phyloP scores from a whole-genome alignment of 2,113 vertebrate species.

The Epinephelus moara region DNA sequence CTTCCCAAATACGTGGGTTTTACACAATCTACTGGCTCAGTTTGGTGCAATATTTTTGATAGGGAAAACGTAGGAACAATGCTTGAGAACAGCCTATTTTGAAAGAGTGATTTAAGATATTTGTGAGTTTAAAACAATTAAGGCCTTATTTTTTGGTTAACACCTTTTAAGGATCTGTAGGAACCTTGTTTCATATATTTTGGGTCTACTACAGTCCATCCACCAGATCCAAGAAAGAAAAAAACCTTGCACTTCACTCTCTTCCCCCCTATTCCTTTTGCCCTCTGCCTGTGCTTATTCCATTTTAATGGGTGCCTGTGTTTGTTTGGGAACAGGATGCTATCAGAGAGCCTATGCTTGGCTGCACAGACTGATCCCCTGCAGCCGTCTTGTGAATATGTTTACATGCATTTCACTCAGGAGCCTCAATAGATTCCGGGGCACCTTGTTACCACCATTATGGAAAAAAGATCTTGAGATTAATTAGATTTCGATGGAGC shows the following conservation, averaged over 20 bases:
- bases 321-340: slow-evolving; percentile 72
- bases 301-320: slow-evolving; percentile 60
- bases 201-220: slow-evolving; percentile 17
- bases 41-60: too few relatives aligned
- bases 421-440: slow-evolving; percentile 47
- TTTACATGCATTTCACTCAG: slow-evolving; percentile 75
- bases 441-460: slow-evolving; percentile 67
- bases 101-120: too few relatives aligned
- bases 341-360: slow-evolving; percentile 67
- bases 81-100: too few relatives aligned
- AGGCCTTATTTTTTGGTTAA: too few relatives aligned
- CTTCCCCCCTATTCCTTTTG: slow-evolving; percentile 2
- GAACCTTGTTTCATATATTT: slow-evolving; percentile 11
- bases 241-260: not conserved
- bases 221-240: not conserved
- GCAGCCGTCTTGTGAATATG: slow-evolving; percentile 71
- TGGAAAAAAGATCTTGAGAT: slow-evolving; percentile 13
- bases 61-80: too few relatives aligned
- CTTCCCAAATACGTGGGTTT: too few relatives aligned
- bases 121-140: too few relatives aligned
- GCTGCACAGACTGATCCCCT: slow-evolving; percentile 70
- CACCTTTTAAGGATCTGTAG: too few relatives aligned
- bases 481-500: slow-evolving; percentile 35
- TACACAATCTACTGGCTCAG: too few relatives aligned
- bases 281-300: slow-evolving; percentile 59